Conservation (phyloP, 2,888 invertebrate genomes). For the Ophioninae sp. region DNA sequence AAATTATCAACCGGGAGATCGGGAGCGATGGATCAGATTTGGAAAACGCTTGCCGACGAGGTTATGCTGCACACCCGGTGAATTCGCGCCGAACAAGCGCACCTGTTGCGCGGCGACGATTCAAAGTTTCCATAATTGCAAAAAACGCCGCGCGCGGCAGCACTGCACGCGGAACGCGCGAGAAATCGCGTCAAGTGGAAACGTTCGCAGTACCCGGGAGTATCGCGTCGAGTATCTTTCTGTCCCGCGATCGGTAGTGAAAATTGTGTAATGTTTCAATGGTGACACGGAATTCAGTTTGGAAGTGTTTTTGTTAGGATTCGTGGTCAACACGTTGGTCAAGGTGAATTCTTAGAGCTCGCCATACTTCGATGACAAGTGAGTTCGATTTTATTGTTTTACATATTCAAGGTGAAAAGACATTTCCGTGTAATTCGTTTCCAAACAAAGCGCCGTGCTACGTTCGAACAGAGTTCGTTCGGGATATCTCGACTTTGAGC, state of each 20-base stretch:
- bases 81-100: neutral
- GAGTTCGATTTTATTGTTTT: neutral
- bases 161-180: neutral
- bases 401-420: neutral
- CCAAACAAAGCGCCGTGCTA: neutral
- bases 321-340: neutral
- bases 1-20: neutral
- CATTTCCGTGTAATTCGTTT: neutral
- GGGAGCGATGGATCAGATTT: neutral
- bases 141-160: neutral
- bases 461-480: neutral
- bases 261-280: neutral
- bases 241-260: conserved; percentile 28
- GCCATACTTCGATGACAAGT: neutral
- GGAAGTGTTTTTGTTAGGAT: neutral
- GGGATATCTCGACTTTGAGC: neutral
- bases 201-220: neutral
- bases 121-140: neutral
- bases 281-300: neutral
- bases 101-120: conserved; percentile 3
- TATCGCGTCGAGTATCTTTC: neutral
- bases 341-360: neutral
- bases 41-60: neutral
- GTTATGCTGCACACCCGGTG: conserved; percentile 1
- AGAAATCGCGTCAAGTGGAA: neutral